Conservation (phyloP, 2,888 invertebrate genomes). For the Cephonodes hylas region DNA sequence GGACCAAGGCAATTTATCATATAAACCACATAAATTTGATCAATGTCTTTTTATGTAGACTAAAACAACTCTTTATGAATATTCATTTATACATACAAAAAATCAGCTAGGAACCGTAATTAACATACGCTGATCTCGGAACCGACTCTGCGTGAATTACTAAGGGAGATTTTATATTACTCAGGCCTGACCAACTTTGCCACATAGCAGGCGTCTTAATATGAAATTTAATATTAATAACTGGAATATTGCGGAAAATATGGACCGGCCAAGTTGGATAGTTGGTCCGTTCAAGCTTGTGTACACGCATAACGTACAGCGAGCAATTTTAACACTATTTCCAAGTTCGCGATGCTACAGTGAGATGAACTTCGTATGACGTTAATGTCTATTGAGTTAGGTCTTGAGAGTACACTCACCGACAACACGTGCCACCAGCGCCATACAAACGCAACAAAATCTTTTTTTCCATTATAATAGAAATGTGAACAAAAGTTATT, state of each 20-base stretch:
- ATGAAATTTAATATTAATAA: neutral
- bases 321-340: neutral
- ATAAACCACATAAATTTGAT: no score
- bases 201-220: neutral
- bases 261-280: neutral
- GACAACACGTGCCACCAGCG: neutral
- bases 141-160: neutral
- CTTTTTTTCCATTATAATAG: neutral
- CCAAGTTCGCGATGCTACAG: neutral
- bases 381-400: neutral
- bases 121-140: no score
- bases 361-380: neutral
- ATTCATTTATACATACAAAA: no score
- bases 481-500: no score
- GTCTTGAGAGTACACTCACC: neutral
- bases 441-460: neutral
- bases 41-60: no score
- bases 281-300: neutral
- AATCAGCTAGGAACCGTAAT: no score
- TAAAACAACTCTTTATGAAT: no score
- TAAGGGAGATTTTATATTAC: no score
- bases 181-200: neutral
- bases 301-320: neutral
- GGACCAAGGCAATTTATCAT: no score
- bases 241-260: neutral